Conservation (phyloP, 1,140 invertebrate species). For the Dreissena polymorpha region DNA sequence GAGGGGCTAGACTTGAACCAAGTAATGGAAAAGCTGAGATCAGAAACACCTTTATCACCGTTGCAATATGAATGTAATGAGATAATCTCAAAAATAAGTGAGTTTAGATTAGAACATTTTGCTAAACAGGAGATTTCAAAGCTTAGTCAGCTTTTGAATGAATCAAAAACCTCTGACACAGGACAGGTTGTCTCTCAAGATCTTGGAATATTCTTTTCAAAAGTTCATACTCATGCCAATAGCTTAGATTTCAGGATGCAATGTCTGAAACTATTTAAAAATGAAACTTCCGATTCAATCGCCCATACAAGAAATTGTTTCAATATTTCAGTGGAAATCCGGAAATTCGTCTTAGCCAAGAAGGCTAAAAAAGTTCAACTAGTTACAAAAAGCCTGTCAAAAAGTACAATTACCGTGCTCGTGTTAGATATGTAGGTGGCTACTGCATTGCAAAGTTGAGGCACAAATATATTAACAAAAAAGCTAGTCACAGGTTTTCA, state of each 20-base stretch:
- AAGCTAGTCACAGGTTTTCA: constrained; percentile 1
- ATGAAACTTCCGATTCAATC: not conserved
- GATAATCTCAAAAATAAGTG: constrained; percentile 4
- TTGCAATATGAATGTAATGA: constrained; percentile 25
- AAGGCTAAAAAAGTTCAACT: constrained; percentile 9
- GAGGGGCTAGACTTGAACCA: not conserved
- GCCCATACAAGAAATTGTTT: not conserved
- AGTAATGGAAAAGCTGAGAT: not conserved
- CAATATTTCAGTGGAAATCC: constrained; percentile 8
- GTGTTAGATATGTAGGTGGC: constrained; percentile 30
- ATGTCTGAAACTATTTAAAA: not conserved
- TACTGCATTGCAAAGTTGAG: constrained; percentile 30
- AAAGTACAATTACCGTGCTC: constrained; percentile 18
- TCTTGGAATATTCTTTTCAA: constrained; percentile 13
- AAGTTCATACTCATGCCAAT: not conserved
- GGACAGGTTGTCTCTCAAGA: constrained; percentile 6
- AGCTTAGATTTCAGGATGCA: constrained; percentile 11
- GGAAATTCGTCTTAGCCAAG: not conserved
- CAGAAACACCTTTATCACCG: not conserved
- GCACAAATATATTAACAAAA: constrained; percentile 17
- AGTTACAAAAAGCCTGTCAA: not conserved
- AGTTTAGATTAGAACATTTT: not conserved
- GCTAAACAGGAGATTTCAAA: constrained; percentile 3
- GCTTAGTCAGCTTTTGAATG: not conserved
- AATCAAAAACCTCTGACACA: not conserved